A percentile compares a stretch with the other conserved stretches of the same genome.
These are phyloP conservation scores for Cephus pygmeus DNA, from an alignment of 2,888 invertebrate genomes.

Conservation along the genomic window DNA sequence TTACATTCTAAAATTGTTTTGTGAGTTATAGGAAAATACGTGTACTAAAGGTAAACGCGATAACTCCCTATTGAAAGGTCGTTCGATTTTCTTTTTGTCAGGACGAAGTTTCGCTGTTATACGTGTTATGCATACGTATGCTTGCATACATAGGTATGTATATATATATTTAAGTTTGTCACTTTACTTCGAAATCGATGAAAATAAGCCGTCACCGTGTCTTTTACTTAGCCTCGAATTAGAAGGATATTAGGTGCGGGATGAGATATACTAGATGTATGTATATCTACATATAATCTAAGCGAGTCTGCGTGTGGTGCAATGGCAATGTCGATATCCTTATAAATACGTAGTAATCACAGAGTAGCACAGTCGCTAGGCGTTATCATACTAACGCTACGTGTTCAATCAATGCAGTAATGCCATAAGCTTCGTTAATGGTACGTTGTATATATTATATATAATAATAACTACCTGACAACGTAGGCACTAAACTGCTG, in stretches of 20 bases:
- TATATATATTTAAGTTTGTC: conserved; percentile 19
- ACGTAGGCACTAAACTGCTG: conserved; percentile 52
- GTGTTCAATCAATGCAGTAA: conserved; percentile 14
- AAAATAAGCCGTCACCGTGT: conserved; percentile 3
- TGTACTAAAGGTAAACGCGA: background rate
- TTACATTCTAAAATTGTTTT: background rate
- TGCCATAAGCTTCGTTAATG: conserved; percentile 27
- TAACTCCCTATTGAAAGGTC: background rate
- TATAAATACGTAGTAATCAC: conserved; percentile 38
- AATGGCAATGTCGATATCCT: background rate
- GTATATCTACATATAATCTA: background rate
- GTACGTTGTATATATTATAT: conserved; percentile 2
- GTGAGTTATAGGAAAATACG: background rate
- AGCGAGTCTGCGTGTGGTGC: background rate
- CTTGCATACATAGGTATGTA: conserved; percentile 24
- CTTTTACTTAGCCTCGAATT: background rate
- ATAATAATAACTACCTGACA: background rate
- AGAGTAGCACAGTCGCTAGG: conserved; percentile 49
- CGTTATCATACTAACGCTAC: conserved; percentile 28
- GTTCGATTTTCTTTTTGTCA: background rate
- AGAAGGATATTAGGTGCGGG: conserved; percentile 12
- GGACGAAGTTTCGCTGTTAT: background rate
- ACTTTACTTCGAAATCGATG: conserved; percentile 25
- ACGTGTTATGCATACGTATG: background rate
- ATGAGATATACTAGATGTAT: background rate